Percentiles rank a stretch among this genome's conserved stretches.
Evolutionary conservation across 2,113 vertebrate genomes (phyloP).

Genomic region (Mastomys natalensis): DNA sequence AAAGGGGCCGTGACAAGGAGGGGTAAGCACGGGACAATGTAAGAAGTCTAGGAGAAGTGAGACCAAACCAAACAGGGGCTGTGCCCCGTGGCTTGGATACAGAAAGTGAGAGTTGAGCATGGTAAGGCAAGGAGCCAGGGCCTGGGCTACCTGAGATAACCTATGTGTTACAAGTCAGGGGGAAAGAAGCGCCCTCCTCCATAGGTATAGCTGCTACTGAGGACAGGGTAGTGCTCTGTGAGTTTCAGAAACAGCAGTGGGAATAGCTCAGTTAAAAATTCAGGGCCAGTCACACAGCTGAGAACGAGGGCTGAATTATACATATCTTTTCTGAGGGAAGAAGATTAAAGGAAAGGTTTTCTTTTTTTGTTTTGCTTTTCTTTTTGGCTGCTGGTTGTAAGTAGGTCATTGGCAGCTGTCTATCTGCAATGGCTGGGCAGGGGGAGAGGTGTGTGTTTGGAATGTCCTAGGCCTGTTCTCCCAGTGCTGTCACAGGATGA

Average conservation of each 20-base stretch:
- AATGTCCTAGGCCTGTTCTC: background rate
- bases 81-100: background rate
- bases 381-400: conserved; percentile 67
- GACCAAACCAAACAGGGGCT: background rate
- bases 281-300: conserved; percentile 44
- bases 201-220: background rate
- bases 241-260: conserved; percentile 15
- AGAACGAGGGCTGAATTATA: conserved; percentile 76
- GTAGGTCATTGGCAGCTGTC: conserved; percentile 73
- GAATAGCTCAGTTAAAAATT: conserved; percentile 75
- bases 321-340: conserved; percentile 74
- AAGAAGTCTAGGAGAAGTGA: background rate
- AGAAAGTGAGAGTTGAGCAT: background rate
- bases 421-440: background rate
- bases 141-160: rapidly evolving
- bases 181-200: background rate
- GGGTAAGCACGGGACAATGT: background rate
- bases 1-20: background rate
- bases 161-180: background rate
- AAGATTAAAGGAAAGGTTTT: conserved; percentile 78
- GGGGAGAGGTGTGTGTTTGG: rapidly evolving
- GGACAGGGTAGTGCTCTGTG: rapidly evolving
- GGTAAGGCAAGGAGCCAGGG: too few species aligned
- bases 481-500: background rate
- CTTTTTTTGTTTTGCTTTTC: conserved; percentile 59